Base-by-base conservation (phyloP, 2,888 invertebrate genomes). In the Rhagonycha lutea region DNA sequence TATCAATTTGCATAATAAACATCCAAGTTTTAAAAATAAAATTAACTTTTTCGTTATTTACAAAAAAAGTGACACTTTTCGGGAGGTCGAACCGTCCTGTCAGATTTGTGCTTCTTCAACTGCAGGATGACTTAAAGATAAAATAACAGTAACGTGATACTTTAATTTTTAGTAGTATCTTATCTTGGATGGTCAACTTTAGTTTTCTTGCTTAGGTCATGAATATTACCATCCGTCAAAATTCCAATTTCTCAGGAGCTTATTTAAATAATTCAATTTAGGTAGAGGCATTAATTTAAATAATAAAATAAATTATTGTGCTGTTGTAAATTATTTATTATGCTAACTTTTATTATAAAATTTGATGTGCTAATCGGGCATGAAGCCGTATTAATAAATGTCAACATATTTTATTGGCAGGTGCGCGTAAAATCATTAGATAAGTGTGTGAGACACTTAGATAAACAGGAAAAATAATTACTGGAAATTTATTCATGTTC, bases 401-500 rank as follows among this genome's bases (percentile, higher is more conserved):
- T 47, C 47, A 47, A 24, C 14, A 65, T 65, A 65, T 65, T 65
- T 61, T 61, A 61, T 61, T 61, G 61, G 61, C 61, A 61, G 68
- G 23, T 63, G 14, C 28, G 29, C 28, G 60, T 75, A 72, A 80
- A 78, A 80, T 78, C 74, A 74, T 72, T 76, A 73, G 68, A 74
- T 78, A 77, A 78, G 76, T 72, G 68, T 69, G 63, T 76, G 47
- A 47, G 47, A n/a, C 47, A 76, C 73, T 77, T 79, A 75, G 75
- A 70, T 72, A 70, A 78, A 78, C 78, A 72, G 47, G 70, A 62
- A 47, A 75, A 74, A 75, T 82, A 80, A 82, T 81, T 80, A 76
- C 78, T 62, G 69, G 80, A 79, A 82, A 83, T 82, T 47, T 81
- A 82, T 79, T 65, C 72, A 61, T 67, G 80, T 69, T 79, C 82